These are phyloP conservation scores for Rhabdomys pumilio DNA, from an alignment of 2,797 vertebrate species.

Conservation along the genomic window DNA sequence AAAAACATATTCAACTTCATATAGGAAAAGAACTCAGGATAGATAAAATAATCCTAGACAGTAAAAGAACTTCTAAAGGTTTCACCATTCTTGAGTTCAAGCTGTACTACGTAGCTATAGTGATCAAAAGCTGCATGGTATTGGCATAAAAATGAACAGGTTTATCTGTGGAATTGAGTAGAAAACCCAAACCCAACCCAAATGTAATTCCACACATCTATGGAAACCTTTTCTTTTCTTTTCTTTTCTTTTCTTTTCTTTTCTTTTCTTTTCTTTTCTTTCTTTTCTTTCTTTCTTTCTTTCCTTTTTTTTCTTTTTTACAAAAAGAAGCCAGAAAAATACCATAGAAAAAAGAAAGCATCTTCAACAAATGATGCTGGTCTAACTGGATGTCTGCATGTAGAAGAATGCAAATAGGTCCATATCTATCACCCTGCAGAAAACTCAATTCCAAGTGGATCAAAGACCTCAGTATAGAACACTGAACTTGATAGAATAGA, in stretches of 20 bases:
- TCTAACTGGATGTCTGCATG: neutral
- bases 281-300: too few species aligned
- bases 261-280: too few species aligned
- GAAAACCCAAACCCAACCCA: neutral
- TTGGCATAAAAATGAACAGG: neutral
- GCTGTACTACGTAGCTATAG: neutral
- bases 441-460: neutral
- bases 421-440: neutral
- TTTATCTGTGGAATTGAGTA: neutral
- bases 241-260: too few species aligned
- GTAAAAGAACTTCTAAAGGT: neutral
- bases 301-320: too few species aligned
- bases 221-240: too few species aligned
- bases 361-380: neutral
- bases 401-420: neutral
- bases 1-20: neutral
- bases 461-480: neutral
- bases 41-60: neutral
- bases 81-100: neutral
- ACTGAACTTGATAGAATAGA: neutral
- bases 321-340: neutral
- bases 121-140: neutral
- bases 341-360: neutral
- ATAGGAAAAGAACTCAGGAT: neutral
- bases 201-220: neutral